A percentile compares a stretch with the other conserved stretches of the same genome.
These are phyloP conservation scores for Scophthalmus maximus DNA, from an alignment of 2,113 vertebrate species.

Conservation along the genomic window DNA sequence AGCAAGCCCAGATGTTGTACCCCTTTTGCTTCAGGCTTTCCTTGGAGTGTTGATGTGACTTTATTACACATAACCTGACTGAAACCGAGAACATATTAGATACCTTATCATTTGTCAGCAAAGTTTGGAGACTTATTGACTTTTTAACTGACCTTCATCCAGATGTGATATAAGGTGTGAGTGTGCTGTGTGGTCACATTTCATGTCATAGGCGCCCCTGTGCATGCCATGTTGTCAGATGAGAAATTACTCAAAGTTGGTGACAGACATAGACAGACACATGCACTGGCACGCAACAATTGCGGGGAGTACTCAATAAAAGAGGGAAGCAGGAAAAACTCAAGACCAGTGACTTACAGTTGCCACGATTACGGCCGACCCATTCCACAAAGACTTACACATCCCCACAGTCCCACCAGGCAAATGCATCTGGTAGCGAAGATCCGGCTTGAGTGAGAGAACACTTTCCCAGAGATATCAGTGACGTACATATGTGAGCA, in stretches of 20 bases:
- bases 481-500: conserved; percentile 66
- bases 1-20: conserved; percentile 6
- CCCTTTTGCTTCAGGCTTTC: not conserved
- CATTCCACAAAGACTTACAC: conserved; percentile 40
- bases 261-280: conserved; percentile 57
- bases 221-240: not conserved
- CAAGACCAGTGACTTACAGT: conserved; percentile 66
- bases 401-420: conserved; percentile 67
- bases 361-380: conserved; percentile 54
- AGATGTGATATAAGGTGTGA: conserved; percentile 25
- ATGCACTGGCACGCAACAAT: conserved; percentile 57
- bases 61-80: conserved; percentile 2
- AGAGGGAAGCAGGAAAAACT: conserved; percentile 58
- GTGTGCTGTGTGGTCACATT: conserved; percentile 4
- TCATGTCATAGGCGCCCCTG: conserved; percentile 14
- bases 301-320: conserved; percentile 36
- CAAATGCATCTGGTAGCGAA: conserved; percentile 72
- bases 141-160: conserved; percentile 8
- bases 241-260: conserved; percentile 33
- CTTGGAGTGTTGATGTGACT: conserved; percentile 15
- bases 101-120: not conserved
- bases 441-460: conserved; percentile 62
- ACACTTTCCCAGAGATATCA: conserved; percentile 81
- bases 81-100: not conserved
- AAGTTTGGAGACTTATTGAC: not conserved